These are phyloP conservation scores for Proteles cristata DNA, from an alignment of 2,113 vertebrate species.

Conservation along the genomic window DNA sequence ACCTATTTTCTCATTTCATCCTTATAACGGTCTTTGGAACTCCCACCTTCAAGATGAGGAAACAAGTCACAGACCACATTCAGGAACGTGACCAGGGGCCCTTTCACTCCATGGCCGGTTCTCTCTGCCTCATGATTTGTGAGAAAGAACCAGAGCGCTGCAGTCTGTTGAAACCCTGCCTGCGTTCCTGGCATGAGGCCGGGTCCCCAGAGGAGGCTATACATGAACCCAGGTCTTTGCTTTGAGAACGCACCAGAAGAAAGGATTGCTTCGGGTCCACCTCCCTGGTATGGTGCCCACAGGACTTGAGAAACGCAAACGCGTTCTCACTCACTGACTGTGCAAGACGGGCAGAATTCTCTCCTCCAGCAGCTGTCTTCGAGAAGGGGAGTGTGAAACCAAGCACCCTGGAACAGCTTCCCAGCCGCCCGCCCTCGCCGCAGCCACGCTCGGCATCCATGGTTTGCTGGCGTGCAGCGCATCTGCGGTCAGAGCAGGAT, in stretches of 20 bases:
- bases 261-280: neutral
- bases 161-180: neutral
- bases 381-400: neutral
- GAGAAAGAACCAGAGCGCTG: neutral
- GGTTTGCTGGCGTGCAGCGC: neutral
- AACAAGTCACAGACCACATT: neutral
- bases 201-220: neutral
- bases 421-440: too few species aligned
- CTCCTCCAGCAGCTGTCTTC: neutral
- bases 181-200: neutral
- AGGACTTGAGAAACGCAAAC: neutral
- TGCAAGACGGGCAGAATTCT: neutral
- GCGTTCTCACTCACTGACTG: neutral
- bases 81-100: neutral
- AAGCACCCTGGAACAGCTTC: neutral
- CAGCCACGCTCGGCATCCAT: neutral
- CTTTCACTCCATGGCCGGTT: neutral
- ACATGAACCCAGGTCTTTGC: neutral
- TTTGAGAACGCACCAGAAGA: neutral
- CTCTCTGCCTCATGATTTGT: neutral
- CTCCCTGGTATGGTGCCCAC: neutral
- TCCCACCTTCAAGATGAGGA: neutral
- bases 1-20: neutral
- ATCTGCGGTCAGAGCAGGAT: neutral
- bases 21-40: neutral